Evolutionary conservation across 2,888 invertebrate genomes (phyloP), one percentile per base, ranked within the genome.

Genomic region (Teinopalpus imperialis): DNA sequence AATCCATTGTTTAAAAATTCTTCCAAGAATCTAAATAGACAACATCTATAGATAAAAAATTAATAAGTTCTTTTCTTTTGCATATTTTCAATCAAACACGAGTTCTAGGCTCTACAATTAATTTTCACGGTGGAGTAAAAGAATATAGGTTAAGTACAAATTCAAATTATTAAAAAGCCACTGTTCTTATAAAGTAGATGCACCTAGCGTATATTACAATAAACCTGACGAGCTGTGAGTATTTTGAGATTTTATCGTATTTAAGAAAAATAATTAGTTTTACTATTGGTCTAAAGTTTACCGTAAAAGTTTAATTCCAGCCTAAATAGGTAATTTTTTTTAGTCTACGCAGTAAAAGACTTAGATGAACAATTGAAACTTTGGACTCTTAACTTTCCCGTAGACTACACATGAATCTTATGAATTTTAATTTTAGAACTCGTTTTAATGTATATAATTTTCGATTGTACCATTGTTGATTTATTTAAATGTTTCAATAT

Each of bases 241-340:
- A 85, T 86, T 88, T 85, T 86, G 88, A 88, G 87, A 87, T 88
- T 87, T 88, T 87, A 88, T 86, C 87, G 85, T 87, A 81, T 76
- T 75, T 80, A 86, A 86, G 85, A 74, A 64, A 75, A 70, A 65
- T 73, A 69, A 68, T 81, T 81, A 79, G 74, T 79, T 81, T 73
- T 66, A 71, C 66, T 70, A 66, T 74, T 68, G 67, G 76, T 80
- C 73, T 71, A 74, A 70, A 59, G 61, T 70, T 73, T 66, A 69
- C 70, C 66, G 56, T 61, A 71, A 74, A 76, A 66, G 74, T 81
- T 82, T 74, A 69, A 76, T 76, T 85, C 69, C 78, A 81, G 87
- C 85, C 82, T 85, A 87, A 82, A 74, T 82, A 82, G 76, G 70
- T 76, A 76, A 74, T 73, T 69, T 60, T 66, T 71, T 68, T 59